Base-by-base conservation (phyloP, 2,113 vertebrate species). In the Emberiza fucata region DNA sequence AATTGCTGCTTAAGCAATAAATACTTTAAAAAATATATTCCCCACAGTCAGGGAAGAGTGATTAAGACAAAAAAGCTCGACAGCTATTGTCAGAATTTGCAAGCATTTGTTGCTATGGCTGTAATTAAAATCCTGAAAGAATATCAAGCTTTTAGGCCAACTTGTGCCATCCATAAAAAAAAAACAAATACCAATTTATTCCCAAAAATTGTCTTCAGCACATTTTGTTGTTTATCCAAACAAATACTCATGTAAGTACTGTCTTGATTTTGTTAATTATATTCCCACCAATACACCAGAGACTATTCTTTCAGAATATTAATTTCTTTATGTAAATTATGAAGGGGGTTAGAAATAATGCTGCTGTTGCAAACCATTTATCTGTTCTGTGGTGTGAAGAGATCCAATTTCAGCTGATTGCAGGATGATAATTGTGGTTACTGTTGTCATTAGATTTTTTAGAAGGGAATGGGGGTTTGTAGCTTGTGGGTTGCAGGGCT, bases 261-360 rank as follows among this genome's bases (percentile, higher is more conserved):
- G 50, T 66, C 76, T 95, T 88, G 59, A 84, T 93, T 93, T 83
- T 81, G 60, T 88, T 94, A 94, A 94, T 90, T 95, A 61, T 71
- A 56, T 90, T 96, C 73, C 56, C 56, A 90, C 86, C 45, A 69
- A 59, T 45, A 70, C 63, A 88, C 21, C 33, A 82, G 81, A 37
- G 61, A 83, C 42, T 27, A 59, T 78, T 81, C 40, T 92, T 92
- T 81, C 68, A 78, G 91, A 88, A 93, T 94, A 91, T 71, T 80
- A 80, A 95, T 85, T 82, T 17, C 45, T 90, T 88, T 73, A 75
- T 90, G 86, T 33, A 92, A 81, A 97, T 95, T 59, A 81, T 33
- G 48, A 51, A 81, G 56, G 13, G 7, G 21, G 48, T 69, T 93
- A 63, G 68, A 77, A 95, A 65, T 77, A 88, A 70, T 10, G 50